phyloP scores from a whole-genome alignment of 2,797 vertebrate species.

The Notolepis coatsorum region DNA sequence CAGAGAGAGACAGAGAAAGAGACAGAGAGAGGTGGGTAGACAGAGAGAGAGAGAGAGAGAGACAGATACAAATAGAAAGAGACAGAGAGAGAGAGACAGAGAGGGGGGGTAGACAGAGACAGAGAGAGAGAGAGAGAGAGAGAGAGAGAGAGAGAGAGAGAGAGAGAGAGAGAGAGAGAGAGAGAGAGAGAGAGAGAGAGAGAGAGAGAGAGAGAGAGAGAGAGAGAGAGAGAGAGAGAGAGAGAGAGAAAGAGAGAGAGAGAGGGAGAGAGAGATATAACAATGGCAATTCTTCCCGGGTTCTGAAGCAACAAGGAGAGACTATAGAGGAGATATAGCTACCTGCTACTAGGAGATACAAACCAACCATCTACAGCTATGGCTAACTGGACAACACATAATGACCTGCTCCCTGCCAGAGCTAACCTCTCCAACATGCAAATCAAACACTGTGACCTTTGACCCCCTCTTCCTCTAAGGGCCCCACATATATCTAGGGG shows the following conservation, averaged over 20 bases:
- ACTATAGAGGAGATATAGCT: too few species aligned
- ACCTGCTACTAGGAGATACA: too few species aligned
- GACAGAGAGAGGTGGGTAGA: slow-evolving; percentile 15
- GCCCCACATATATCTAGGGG: too few species aligned
- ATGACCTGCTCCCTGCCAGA: slow-evolving; percentile 29
- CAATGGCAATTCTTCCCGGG: slow-evolving; percentile 69
- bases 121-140: slow-evolving; percentile 26
- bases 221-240: too few species aligned
- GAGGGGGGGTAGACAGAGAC: background rate
- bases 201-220: too few species aligned
- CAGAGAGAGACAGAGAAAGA: slow-evolving; percentile 27
- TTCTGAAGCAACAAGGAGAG: slow-evolving; percentile 47
- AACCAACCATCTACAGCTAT: slow-evolving; percentile 62
- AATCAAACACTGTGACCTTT: too few species aligned
- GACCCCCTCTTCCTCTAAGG: too few species aligned
- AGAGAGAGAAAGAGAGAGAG: too few species aligned
- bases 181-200: background rate
- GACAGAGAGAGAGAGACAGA: background rate
- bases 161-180: background rate
- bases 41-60: slow-evolving; percentile 31
- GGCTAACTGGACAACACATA: too few species aligned
- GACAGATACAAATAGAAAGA: slow-evolving; percentile 15
- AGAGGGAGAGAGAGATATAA: too few species aligned
- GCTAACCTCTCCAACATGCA: too few species aligned
- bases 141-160: too few species aligned